Evolutionary conservation across 2,797 vertebrate species (phyloP).

Genomic region (Streptopelia turtur): DNA sequence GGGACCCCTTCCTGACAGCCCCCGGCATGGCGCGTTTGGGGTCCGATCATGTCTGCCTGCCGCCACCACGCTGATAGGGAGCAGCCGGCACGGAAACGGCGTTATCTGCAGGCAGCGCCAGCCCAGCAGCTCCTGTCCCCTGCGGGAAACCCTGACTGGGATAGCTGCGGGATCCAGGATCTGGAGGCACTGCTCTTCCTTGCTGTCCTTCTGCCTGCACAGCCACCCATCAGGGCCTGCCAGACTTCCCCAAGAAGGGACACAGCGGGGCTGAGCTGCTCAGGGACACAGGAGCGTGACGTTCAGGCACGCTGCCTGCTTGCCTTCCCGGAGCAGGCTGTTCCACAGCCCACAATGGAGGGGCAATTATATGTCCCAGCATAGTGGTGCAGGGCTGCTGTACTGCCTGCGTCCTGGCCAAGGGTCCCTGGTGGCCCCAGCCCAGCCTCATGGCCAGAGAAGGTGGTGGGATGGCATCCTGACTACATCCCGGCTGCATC

Average conservation of each 20-base stretch:
- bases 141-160: rapidly evolving
- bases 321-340: background rate
- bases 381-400: background rate
- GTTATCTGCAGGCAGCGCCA: constrained; percentile 12
- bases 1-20: background rate
- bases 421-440: background rate
- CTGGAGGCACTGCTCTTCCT: background rate
- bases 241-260: background rate
- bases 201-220: background rate
- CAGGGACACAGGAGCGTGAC: background rate
- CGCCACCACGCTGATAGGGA: background rate
- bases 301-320: background rate
- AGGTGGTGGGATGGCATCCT: background rate
- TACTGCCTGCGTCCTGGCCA: rapidly evolving
- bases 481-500: background rate
- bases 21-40: background rate
- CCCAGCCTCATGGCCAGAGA: background rate
- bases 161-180: background rate
- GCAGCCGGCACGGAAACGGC: background rate
- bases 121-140: background rate
- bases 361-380: constrained; percentile 6
- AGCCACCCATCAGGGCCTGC: rapidly evolving
- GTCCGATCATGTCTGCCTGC: background rate
- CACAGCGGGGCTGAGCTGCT: background rate
- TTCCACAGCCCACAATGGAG: background rate